Evolutionary conservation across 1,140 invertebrate species (phyloP).

Genomic region (Drosophila repletoides): DNA sequence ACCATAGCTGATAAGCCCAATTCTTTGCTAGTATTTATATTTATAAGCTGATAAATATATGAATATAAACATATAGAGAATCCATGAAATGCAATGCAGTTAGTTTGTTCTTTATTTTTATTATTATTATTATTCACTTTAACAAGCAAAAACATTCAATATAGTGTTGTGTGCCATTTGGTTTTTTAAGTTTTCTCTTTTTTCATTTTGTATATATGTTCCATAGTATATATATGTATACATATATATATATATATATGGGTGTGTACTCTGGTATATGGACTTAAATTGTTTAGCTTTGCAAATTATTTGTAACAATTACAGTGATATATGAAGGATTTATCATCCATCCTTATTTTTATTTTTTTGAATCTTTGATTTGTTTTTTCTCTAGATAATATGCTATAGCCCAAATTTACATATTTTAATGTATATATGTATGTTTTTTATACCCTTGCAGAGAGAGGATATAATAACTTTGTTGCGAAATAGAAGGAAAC

Average conservation of each 20-base stretch:
- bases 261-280: slow-evolving; percentile 36
- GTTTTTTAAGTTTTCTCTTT: slow-evolving; percentile 17
- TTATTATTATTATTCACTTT: slow-evolving; percentile 75
- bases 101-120: slow-evolving; percentile 63
- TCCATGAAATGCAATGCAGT: slow-evolving; percentile 30
- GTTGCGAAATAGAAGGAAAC: no score
- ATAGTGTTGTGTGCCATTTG: slow-evolving; percentile 75
- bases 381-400: slow-evolving; percentile 35
- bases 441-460: no score
- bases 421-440: slow-evolving; percentile 4
- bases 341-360: slow-evolving; percentile 14
- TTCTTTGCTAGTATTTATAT: slow-evolving; percentile 3
- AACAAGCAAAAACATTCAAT: slow-evolving; percentile 82
- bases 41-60: neutral
- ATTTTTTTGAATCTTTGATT: slow-evolving; percentile 30
- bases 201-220: slow-evolving; percentile 26
- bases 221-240: slow-evolving; percentile 10
- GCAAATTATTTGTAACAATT: slow-evolving; percentile 70
- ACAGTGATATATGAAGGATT: slow-evolving; percentile 44
- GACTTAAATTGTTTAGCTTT: slow-evolving; percentile 67
- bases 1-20: neutral
- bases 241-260: slow-evolving; percentile 29
- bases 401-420: no score
- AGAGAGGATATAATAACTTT: no score
- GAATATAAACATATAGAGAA: neutral